phyloP scores from a whole-genome alignment of 2,888 invertebrate species.

The Orgyia antiqua region DNA sequence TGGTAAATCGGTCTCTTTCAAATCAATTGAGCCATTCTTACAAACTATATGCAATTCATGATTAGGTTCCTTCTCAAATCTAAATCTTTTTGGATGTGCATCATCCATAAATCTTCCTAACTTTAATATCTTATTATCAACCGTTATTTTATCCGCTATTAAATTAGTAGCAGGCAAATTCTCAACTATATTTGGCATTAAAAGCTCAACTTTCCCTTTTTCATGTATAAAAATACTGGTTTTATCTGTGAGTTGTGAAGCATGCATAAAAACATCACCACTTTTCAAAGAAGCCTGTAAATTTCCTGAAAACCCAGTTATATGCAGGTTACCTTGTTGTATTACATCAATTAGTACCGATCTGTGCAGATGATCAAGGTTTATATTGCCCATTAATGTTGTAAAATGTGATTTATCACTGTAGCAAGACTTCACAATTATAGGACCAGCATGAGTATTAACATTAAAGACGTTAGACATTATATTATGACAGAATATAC shows the following conservation, averaged over 20 bases:
- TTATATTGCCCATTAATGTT: conserved; percentile 66
- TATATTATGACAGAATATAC: conserved; percentile 61
- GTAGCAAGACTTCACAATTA: conserved; percentile 66
- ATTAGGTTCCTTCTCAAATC: conserved; percentile 60
- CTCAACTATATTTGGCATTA: conserved; percentile 58
- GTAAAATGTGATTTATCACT: conserved; percentile 68
- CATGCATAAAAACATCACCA: conserved; percentile 68
- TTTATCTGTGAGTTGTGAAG: conserved; percentile 58
- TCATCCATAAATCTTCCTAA: conserved; percentile 70
- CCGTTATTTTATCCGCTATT: conserved; percentile 68
- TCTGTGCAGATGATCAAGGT: conserved; percentile 55
- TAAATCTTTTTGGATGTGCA: conserved; percentile 63
- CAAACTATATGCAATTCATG: conserved; percentile 71
- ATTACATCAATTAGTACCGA: conserved; percentile 68
- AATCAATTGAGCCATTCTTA: conserved; percentile 71
- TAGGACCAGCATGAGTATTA: conserved; percentile 61
- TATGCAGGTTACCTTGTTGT: conserved; percentile 63
- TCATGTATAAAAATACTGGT: conserved; percentile 74
- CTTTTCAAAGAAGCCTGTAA: conserved; percentile 67
- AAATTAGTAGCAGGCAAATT: conserved; percentile 68
- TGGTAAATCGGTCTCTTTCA: conserved; percentile 62
- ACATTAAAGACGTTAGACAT: conserved; percentile 58
- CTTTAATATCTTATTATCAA: conserved; percentile 66
- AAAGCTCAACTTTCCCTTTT: conserved; percentile 67
- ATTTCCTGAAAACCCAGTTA: conserved; percentile 64